Evolutionary conservation across 2,888 invertebrate species (phyloP).

Genomic region (Drosophila phalerata): DNA sequence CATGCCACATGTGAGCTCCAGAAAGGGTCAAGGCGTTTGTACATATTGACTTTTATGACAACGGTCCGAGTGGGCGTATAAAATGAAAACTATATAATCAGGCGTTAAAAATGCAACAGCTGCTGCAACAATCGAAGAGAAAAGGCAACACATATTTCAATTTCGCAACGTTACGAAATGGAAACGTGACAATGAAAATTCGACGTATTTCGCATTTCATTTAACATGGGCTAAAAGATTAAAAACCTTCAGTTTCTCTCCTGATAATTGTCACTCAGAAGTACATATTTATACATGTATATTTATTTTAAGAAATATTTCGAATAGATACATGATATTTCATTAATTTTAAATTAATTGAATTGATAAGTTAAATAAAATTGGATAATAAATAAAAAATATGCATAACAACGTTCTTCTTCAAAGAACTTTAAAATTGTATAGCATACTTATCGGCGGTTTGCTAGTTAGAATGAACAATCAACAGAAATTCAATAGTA

Average conservation of each 20-base stretch:
- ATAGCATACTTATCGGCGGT: too few relatives aligned
- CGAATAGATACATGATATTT: too few relatives aligned
- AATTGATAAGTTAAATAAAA: too few relatives aligned
- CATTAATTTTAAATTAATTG: too few relatives aligned
- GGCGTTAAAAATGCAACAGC: conserved; percentile 73
- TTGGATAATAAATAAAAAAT: too few relatives aligned
- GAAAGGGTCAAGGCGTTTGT: conserved; percentile 73
- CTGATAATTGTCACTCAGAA: not conserved
- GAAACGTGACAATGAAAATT: conserved; percentile 48
- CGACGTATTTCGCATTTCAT: conserved; percentile 17
- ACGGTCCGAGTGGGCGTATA: conserved; percentile 50
- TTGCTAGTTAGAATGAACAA: too few relatives aligned
- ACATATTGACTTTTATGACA: conserved; percentile 78
- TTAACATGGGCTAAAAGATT: conserved; percentile 3
- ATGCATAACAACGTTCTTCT: too few relatives aligned
- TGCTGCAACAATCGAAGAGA: conserved; percentile 66
- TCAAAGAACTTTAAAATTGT: too few relatives aligned
- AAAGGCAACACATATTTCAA: conserved; percentile 54
- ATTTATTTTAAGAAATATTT: too few relatives aligned
- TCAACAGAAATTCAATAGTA: too few relatives aligned
- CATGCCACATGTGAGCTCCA: conserved; percentile 36
- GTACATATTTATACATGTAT: not conserved
- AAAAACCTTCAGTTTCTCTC: conserved; percentile 11
- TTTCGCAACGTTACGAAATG: conserved; percentile 28
- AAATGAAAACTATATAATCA: conserved; percentile 75